Evolutionary conservation across 1,140 invertebrate genomes (phyloP).

Genomic region (Drosophila paulistorum): DNA sequence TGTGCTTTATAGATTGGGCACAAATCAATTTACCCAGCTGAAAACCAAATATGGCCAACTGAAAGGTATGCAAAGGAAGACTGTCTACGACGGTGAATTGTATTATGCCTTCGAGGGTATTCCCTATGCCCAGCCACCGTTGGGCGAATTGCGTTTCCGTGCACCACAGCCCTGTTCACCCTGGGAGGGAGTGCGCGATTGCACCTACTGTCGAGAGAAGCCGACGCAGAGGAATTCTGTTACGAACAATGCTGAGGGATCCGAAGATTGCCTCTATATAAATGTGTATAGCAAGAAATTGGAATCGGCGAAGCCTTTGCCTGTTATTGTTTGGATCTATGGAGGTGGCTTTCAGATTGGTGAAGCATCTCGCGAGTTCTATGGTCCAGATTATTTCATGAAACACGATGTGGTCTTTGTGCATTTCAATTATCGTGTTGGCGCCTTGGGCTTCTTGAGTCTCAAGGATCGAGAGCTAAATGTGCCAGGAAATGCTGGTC

Average conservation of each 20-base stretch:
- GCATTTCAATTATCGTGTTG: slow-evolving; percentile 88
- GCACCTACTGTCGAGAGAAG: slow-evolving; percentile 47
- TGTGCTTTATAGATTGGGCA: slow-evolving; percentile 55
- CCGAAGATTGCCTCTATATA: slow-evolving; percentile 72
- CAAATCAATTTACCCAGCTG: slow-evolving; percentile 45
- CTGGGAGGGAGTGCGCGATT: slow-evolving; percentile 84
- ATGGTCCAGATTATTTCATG: slow-evolving; percentile 86
- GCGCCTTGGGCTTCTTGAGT: slow-evolving; percentile 84
- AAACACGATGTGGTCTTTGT: slow-evolving; percentile 87
- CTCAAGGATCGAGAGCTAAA: slow-evolving; percentile 70
- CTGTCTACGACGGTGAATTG: slow-evolving; percentile 59
- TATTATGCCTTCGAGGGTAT: slow-evolving; percentile 84
- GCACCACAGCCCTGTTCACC: slow-evolving; percentile 84
- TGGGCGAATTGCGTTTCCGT: slow-evolving; percentile 86
- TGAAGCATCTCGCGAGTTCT: slow-evolving; percentile 78
- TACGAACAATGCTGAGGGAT: slow-evolving; percentile 43
- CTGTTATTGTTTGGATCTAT: slow-evolving; percentile 89
- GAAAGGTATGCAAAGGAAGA: slow-evolving; percentile 58
- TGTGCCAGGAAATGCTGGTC: slow-evolving; percentile 77
- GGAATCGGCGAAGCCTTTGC: slow-evolving; percentile 68
- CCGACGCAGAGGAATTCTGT: slow-evolving; percentile 61
- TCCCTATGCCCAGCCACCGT: slow-evolving; percentile 88
- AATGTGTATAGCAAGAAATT: slow-evolving; percentile 70
- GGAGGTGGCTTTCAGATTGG: slow-evolving; percentile 87
- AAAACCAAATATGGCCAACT: slow-evolving; percentile 59